Evolutionary conservation across 2,113 vertebrate genomes (phyloP), one percentile per base, ranked within the genome.

Genomic region (Henicopernis longicauda): DNA sequence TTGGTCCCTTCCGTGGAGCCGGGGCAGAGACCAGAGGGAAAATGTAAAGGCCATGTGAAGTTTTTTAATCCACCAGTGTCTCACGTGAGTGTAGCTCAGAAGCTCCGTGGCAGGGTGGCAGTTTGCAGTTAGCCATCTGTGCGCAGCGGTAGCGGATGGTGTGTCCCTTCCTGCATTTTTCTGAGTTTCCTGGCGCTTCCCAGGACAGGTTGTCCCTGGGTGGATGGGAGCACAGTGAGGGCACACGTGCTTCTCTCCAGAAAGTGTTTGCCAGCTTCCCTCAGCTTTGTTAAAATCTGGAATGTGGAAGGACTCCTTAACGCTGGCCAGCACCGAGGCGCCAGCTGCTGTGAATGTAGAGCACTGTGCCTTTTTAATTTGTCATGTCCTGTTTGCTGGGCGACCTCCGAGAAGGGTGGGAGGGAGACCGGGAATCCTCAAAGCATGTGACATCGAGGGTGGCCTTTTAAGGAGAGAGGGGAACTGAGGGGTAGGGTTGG

Each of bases 311-410:
- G 71, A 16, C 13, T 69, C 58, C 34, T 27, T 21, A 2, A 26
- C 0, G 7, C 45, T 1, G 4, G 47, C 0, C 2, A 67, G 69
- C 82, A 27, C n/a, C 0, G 6, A 40, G 93, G 82, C 1, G 0
- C n/a, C 9, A 0, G 8, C 70, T 11, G 18, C 54, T 45, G 66
- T 63, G 95, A 95, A 94, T 77, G 94, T 94, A 69, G 89, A 95
- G 96, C 80, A 10, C 91, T 36, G 88, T 92, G 94, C 91, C 96
- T 96, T 97, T 73, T 49, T 26, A 36, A 21, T 62, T 59, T 76
- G 84, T 73, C 90, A 29, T 0, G 0, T 47, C 63, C 7, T 0
- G 0, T 52, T 29, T 73, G 84, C 58, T 52, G 79, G 67, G 55
- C 0, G 0, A 40, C 52, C 71, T 79, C 50, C 0, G 8, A 77